These are phyloP conservation scores for Silurus meridionalis DNA, from an alignment of 2,113 vertebrate species.

Conservation along the genomic window DNA sequence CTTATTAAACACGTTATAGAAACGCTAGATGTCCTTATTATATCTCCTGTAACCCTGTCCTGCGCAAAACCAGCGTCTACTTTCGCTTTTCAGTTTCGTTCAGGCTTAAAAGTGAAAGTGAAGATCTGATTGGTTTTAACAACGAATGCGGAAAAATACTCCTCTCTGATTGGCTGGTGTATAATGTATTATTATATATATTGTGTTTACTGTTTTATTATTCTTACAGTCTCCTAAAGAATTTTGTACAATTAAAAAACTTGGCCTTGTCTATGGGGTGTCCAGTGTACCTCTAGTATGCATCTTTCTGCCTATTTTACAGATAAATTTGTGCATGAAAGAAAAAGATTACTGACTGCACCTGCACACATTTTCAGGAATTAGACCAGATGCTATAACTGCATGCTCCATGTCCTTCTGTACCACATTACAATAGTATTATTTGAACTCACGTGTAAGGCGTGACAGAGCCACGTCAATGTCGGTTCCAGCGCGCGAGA, in stretches of 20 bases:
- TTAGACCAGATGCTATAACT: neutral
- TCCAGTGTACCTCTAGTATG: no score
- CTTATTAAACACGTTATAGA: neutral
- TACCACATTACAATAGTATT: no score
- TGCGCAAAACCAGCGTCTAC: no score
- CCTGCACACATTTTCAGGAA: neutral
- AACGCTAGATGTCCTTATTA: neutral
- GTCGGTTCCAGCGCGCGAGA: constrained; percentile 31
- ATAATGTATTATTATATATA: no score
- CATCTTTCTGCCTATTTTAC: neutral
- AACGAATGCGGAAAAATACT: neutral
- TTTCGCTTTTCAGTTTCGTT: neutral
- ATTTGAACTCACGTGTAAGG: neutral
- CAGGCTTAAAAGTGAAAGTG: neutral
- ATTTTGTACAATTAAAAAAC: no score
- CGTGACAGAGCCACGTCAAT: neutral
- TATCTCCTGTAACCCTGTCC: neutral
- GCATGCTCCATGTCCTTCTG: neutral
- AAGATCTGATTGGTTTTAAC: constrained; percentile 1
- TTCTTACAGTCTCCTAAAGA: no score
- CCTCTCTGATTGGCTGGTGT: neutral
- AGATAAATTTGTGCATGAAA: neutral
- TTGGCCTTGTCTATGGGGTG: no score
- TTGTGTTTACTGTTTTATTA: no score
- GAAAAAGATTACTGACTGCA: neutral